These are phyloP conservation scores for Thalassoma bifasciatum DNA, from an alignment of 2,113 vertebrate genomes.

Conservation along the genomic window DNA sequence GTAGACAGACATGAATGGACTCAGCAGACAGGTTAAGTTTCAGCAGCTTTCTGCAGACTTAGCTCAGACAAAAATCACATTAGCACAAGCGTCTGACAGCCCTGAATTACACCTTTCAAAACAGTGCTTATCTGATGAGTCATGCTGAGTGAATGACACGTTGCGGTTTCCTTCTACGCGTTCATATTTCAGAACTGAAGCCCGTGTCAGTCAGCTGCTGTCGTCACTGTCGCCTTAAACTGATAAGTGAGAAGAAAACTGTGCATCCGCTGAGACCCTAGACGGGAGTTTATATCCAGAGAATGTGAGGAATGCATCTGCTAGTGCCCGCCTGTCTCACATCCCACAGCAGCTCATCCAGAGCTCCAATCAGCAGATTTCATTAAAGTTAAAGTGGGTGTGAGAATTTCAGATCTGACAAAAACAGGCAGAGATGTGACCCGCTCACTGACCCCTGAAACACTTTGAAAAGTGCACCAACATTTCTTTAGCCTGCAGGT, in stretches of 20 bases:
- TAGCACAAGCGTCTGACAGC: constrained; percentile 1
- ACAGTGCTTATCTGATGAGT: constrained; percentile 7
- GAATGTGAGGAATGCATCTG: constrained; percentile 39
- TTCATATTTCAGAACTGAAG: background rate
- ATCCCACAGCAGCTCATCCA: background rate
- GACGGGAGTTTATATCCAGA: background rate
- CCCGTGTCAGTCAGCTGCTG: background rate
- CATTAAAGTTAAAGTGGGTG: constrained; percentile 5
- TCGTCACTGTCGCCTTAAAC: background rate
- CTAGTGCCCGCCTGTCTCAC: constrained; percentile 1
- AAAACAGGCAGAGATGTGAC: background rate
- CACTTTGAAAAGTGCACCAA: background rate
- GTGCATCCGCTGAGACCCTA: constrained; percentile 7
- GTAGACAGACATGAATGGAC: background rate
- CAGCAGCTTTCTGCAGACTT: background rate
- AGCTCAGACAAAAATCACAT: constrained; percentile 3
- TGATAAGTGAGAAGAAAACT: background rate
- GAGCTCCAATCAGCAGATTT: background rate
- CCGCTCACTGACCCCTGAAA: background rate
- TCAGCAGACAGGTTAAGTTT: background rate
- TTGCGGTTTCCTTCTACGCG: background rate
- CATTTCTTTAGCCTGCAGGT: background rate
- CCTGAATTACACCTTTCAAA: constrained; percentile 14
- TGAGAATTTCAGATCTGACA: constrained; percentile 5
- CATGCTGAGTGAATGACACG: background rate